These are phyloP conservation scores for Camponotus floridanus DNA, from an alignment of 1,140 invertebrate species.

Conservation along the genomic window DNA sequence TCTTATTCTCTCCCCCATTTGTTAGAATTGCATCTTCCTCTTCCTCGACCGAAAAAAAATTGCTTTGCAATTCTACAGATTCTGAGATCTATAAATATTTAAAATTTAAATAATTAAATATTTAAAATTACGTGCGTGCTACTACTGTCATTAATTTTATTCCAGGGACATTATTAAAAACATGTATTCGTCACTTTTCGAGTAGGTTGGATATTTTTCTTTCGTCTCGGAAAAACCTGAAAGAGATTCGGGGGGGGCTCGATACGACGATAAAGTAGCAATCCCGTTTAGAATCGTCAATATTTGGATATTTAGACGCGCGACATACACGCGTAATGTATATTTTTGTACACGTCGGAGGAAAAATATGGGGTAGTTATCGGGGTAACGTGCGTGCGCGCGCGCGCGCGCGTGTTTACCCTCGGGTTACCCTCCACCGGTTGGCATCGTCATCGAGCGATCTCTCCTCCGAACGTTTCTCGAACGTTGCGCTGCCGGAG, in stretches of 20 bases:
- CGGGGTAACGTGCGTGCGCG: not conserved
- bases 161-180: not conserved
- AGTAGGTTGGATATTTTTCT: not conserved
- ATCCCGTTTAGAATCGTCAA: slow-evolving; percentile 34
- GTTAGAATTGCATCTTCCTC: not conserved
- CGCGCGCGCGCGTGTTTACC: not conserved
- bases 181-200: not conserved
- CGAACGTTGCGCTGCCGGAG: slow-evolving; percentile 69
- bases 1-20: not conserved
- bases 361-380: not conserved
- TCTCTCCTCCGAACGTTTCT: slow-evolving; percentile 40
- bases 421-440: slow-evolving; percentile 7
- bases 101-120: not conserved
- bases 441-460: slow-evolving; percentile 33
- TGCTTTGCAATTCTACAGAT: not conserved
- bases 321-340: slow-evolving; percentile 21
- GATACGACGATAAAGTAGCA: not conserved
- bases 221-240: not conserved
- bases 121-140: no score
- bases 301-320: slow-evolving; percentile 39
- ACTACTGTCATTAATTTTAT: not conserved
- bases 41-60: not conserved
- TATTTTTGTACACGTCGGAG: slow-evolving; percentile 46
- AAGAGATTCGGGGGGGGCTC: not conserved
- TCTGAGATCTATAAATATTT: not conserved